A percentile compares a stretch with the other conserved stretches of the same genome.
These are phyloP conservation scores for Metridium senile DNA, from an alignment of 92 coral and sea anemone genomes.

Conservation along the genomic window DNA sequence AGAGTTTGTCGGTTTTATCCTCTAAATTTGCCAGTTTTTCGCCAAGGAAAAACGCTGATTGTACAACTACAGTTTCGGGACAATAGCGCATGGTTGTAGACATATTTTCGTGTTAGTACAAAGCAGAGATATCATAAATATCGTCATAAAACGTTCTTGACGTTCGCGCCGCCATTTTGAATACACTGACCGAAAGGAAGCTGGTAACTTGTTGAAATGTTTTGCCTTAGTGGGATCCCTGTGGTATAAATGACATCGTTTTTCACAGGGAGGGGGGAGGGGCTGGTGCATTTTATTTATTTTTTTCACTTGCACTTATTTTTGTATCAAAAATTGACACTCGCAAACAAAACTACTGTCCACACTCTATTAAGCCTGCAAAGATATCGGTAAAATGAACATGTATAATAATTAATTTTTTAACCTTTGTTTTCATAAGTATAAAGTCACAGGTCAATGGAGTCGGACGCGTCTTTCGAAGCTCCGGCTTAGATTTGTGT, in stretches of 20 bases:
- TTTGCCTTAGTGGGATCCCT: not conserved
- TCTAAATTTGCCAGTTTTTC: slow-evolving; percentile 16
- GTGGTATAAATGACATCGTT: not conserved
- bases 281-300: too few species aligned
- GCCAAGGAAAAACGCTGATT: slow-evolving; percentile 63
- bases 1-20: slow-evolving; percentile 14
- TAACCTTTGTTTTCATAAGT: too few species aligned
- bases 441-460: too few species aligned
- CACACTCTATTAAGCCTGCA: too few species aligned
- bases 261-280: too few species aligned
- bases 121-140: not conserved
- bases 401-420: too few species aligned
- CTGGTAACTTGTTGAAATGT: not conserved
- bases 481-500: too few species aligned
- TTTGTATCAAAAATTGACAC: too few species aligned
- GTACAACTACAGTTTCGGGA: slow-evolving; percentile 68
- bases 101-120: not conserved
- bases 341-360: too few species aligned
- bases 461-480: too few species aligned
- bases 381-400: too few species aligned
- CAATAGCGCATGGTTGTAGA: slow-evolving; percentile 50
- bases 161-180: slow-evolving; percentile 21
- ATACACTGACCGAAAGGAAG: not conserved
- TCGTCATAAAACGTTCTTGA: not conserved
- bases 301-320: not conserved